A percentile compares a stretch with the other conserved stretches of the same genome.
These are phyloP conservation scores for Ceratotherium simum DNA, from an alignment of 2,113 vertebrate genomes.

Conservation along the genomic window DNA sequence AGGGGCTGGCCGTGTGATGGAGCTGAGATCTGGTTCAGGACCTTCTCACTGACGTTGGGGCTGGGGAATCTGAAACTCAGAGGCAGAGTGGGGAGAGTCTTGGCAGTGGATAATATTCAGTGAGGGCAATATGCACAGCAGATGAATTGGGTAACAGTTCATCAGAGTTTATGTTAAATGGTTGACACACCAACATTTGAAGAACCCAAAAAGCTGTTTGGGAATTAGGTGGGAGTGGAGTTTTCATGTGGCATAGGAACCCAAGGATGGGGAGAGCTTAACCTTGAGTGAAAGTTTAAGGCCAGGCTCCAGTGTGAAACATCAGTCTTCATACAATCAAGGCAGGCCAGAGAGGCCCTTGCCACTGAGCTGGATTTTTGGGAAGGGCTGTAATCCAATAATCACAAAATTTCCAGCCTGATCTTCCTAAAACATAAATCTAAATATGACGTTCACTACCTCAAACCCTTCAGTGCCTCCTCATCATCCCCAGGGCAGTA, in stretches of 20 bases:
- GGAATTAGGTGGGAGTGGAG: background rate
- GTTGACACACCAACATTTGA: background rate
- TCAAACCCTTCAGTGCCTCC: background rate
- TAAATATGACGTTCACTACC: background rate
- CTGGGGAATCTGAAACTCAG: background rate
- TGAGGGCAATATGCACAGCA: background rate
- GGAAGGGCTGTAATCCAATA: background rate
- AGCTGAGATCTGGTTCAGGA: background rate
- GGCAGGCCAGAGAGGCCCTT: background rate
- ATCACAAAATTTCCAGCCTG: background rate
- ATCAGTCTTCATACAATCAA: background rate
- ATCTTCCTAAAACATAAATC: background rate
- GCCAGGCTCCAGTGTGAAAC: background rate
- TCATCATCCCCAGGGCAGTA: background rate
- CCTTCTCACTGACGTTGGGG: background rate
- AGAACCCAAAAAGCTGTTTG: background rate
- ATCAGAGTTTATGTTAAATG: background rate
- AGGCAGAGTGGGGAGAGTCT: background rate
- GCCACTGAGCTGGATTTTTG: background rate
- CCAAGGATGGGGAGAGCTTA: background rate
- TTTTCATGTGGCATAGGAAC: background rate
- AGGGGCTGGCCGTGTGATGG: fast-evolving
- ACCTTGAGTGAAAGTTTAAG: background rate
- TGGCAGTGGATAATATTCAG: background rate
- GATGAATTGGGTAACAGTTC: background rate